Evolutionary conservation across 2,888 invertebrate species (phyloP).

Genomic region (Acanthosepion lycidas): DNA sequence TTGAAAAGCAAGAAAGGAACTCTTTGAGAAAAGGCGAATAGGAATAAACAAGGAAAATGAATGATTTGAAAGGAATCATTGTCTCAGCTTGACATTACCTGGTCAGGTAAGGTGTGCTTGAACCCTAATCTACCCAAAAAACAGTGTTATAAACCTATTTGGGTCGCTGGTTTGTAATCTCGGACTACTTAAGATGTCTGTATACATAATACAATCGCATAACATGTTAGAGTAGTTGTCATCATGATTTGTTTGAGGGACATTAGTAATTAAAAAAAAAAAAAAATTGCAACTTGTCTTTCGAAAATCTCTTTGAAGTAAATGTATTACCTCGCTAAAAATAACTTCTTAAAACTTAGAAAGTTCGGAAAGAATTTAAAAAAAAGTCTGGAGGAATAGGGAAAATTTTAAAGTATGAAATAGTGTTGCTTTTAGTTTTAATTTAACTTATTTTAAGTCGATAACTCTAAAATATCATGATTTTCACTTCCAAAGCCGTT

Average conservation of each 20-base stretch:
- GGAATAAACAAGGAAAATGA: neutral
- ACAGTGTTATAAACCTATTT: neutral
- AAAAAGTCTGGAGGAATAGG: neutral
- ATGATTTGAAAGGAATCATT: neutral
- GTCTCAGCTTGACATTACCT: slow-evolving; percentile 33
- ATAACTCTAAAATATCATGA: neutral
- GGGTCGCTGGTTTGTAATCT: neutral
- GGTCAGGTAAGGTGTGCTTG: slow-evolving; percentile 33
- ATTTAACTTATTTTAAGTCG: neutral
- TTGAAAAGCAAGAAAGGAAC: slow-evolving; percentile 33
- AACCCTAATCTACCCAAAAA: neutral
- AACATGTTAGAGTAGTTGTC: neutral
- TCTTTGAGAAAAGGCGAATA: neutral
- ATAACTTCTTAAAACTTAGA: neutral
- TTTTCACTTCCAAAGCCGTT: neutral
- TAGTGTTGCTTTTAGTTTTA: neutral
- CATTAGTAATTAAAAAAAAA: neutral
- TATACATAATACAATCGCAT: neutral
- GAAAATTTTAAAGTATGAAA: neutral
- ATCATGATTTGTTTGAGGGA: neutral
- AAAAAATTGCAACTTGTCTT: neutral
- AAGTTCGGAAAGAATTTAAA: neutral
- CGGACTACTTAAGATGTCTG: neutral
- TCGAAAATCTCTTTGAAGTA: neutral
- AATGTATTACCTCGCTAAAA: neutral